Base-by-base conservation (phyloP, 2,797 vertebrate genomes). In the Furcifer pardalis region DNA sequence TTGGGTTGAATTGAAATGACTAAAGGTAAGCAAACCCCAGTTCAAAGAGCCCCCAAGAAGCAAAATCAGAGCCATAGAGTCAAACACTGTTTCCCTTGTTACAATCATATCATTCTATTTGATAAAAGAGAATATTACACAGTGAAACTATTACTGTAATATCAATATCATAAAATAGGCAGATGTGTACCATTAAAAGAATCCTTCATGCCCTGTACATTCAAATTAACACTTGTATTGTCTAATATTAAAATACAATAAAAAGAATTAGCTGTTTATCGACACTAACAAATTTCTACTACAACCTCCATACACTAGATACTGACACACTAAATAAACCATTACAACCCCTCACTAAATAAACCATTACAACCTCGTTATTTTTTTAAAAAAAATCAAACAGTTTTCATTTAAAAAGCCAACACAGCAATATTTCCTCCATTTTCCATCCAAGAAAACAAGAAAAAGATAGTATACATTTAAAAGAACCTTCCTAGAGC, bases 21-120 rank as follows among this genome's bases (percentile, higher is more conserved):
- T 1, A 77, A 46, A 81, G 62, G 3, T 0, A 75, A 49, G 73
- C 49, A 84, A 72, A 77, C 42, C 5, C n/a, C 59, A 66, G 30
- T 78, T 74, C 15, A 73, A 46, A 77, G 17, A 77, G n/a, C 77
- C 42, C 44, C 37, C 79, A 76, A 46, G 21, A 2, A 65, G 56
- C 17, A 35, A 1, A 74, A 77, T 40, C 75, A 74, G 19, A 73
- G 27, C 1, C 73, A 5, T 0, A 19, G 68, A 63, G 74, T 63
- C 5, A 84, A 32, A 60, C 71, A 71, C 4, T 0, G 52, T 83
- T 71, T 27, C 84, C 82, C 62, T 86, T 86, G 83, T 46, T 84
- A 88, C 84, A 89, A 78, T 81, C 81, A 60, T 77, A 49, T 69
- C 25, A 74, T 79, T 85, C 46, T 87, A 75, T 90, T 85, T 80